Base-by-base conservation (phyloP, 2,888 invertebrate genomes). In the Colletes collaris region DNA sequence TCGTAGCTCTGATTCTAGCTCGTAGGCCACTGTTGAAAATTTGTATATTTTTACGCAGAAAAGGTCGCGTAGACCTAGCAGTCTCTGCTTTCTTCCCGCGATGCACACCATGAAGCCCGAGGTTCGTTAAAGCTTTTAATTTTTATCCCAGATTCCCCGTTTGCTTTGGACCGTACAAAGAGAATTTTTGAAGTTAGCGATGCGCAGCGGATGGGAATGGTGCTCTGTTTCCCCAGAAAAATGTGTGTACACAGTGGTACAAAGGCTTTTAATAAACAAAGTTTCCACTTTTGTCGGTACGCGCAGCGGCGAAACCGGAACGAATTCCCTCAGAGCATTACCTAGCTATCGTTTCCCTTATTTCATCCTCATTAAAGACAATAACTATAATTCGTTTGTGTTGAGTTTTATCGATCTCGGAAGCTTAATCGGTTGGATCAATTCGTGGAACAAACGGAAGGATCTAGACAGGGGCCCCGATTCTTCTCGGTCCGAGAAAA, bases 21-120 rank as follows among this genome's bases (percentile, higher is more conserved):
- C 0, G 49, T 13, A 16, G 52, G 8, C 27, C 10, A 50, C 37
- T 49, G 52, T 4, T 13, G 19, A 2, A 49, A 74, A 79, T 76
- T 66, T 79, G 76, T 76, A 76, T 79, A 71, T 46, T 76, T 72
- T 55, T 40, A 13, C 16, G 62, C 75, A 44, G 27, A 27, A 27
- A 27, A 27, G 27, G 53, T 56, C 50, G 37, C 49, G 49, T 19
- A 44, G 27, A 35, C 3, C 19, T 44, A 13, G 63, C 40, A 68
- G 58, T 71, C 59, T 59, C 50, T 63, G n/a, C 66, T n/a, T 52
- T 40, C 11, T 11, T 16, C 8, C 55, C 10, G 37, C 50, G 16
- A 16, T 40, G 19, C 27, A n/a, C 37, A 16, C 58, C 58, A 58
- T 16, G 46, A 7, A 58, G 56, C 60, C 7, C 50, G 7, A 50